Conservation (phyloP, 1,140 invertebrate species). For the Drosophila pectinifera region DNA sequence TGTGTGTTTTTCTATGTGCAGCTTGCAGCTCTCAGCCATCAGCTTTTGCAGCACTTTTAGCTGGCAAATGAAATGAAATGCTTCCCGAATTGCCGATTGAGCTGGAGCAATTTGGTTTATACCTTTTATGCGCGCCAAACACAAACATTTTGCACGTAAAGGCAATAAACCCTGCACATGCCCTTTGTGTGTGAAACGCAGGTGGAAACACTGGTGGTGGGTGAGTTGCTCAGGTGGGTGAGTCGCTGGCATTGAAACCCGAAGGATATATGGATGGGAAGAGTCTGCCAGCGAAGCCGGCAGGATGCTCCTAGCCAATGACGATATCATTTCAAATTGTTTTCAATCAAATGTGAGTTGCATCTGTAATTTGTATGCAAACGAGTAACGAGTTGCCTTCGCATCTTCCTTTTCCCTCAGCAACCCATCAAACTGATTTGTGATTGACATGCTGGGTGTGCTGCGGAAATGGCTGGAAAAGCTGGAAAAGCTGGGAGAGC, state of each 20-base stretch:
- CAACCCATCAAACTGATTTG: slow-evolving; percentile 58
- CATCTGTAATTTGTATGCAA: slow-evolving; percentile 81
- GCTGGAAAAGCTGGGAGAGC: slow-evolving; percentile 5
- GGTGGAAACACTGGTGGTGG: slow-evolving; percentile 8
- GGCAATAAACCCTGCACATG: slow-evolving; percentile 74
- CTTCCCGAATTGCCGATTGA: slow-evolving; percentile 60
- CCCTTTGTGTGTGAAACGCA: slow-evolving; percentile 39
- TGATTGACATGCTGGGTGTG: slow-evolving; percentile 59
- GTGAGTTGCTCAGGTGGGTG: slow-evolving; percentile 2
- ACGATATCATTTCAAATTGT: slow-evolving; percentile 81
- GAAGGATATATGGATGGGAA: slow-evolving; percentile 30
- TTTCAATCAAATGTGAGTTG: slow-evolving; percentile 82
- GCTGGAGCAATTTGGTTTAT: slow-evolving; percentile 70
- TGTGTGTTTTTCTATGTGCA: slow-evolving; percentile 7
- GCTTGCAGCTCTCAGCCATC: slow-evolving; percentile 20
- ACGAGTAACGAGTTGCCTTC: slow-evolving; percentile 53
- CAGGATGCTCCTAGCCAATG: slow-evolving; percentile 28
- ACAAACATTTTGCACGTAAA: slow-evolving; percentile 81
- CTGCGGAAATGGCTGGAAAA: slow-evolving; percentile 31
- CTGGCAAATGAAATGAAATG: slow-evolving; percentile 67
- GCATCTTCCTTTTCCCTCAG: slow-evolving; percentile 9
- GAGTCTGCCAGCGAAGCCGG: slow-evolving; percentile 6
- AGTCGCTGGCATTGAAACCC: slow-evolving; percentile 53
- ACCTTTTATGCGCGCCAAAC: slow-evolving; percentile 67
- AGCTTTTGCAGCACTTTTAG: slow-evolving; percentile 44